Evolutionary conservation across 2,113 vertebrate species (phyloP), one percentile per base, ranked within the genome.

Genomic region (Centropristis striata): DNA sequence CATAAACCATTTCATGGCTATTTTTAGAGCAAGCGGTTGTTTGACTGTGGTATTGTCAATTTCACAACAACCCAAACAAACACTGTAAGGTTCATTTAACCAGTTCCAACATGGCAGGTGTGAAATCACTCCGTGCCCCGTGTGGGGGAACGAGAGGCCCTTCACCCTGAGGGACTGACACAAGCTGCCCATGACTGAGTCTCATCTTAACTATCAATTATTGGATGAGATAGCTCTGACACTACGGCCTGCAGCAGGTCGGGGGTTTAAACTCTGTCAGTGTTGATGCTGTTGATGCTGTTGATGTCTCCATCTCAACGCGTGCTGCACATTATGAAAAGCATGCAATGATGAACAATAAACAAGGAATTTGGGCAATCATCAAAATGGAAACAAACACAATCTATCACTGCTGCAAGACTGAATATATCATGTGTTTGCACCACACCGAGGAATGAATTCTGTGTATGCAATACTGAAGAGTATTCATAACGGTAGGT

Each of bases 41-140:
- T 85, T 65, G 51, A 12, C 49, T 69, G 44, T 36, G 46, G 23
- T 84, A 47, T 69, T 71, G 47, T 67, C 58, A 28, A 46, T 50
- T 82, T 78, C 55, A 47, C 27, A 68, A 20, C 66, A 54, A 51
- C 50, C 44, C 32, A 80, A 78, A 89, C 61, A 75, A 71, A 75
- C 21, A 42, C 73, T 32, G 59, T 6, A 15, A 65, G 66, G 84
- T 81, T 84, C 55, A 81, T 84, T 71, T 72, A 77, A 80, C 67
- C 42, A 2, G 8, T 79, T 84, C 57, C 65, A 58, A 89, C 84
- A 74, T 74, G 65, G 71, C 84, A 83, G 82, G 88, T 87, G 82
- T 83, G 82, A 89, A 85, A 85, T 80, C 41, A 72, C 61, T 47
- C 18, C 16, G 63, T 16, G 46, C 37, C 50, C 71, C 3, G 18